phyloP scores from a whole-genome alignment of 2,888 invertebrate genomes.

The Pammene fasciana region DNA sequence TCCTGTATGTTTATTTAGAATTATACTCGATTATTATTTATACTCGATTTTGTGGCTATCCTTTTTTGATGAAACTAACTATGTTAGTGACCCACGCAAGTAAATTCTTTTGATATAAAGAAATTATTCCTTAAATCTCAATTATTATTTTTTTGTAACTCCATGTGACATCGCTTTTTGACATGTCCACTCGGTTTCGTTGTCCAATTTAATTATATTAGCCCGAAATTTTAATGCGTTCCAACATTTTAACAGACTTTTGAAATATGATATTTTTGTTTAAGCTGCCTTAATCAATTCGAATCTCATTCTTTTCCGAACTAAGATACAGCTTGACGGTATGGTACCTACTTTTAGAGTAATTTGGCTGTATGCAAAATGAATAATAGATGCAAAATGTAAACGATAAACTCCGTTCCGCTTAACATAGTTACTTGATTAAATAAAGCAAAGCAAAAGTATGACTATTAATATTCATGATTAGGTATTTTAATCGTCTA shows the following conservation, averaged over 20 bases:
- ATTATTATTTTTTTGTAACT: constrained; percentile 42
- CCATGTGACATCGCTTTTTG: constrained; percentile 47
- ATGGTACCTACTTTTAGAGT: background rate
- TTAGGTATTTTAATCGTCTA: too few relatives aligned
- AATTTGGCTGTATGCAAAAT: background rate
- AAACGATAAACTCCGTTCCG: too few relatives aligned
- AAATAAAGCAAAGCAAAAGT: too few relatives aligned
- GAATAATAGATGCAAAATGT: too few relatives aligned
- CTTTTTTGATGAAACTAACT: too few relatives aligned
- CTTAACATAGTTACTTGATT: too few relatives aligned
- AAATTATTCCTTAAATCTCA: background rate
- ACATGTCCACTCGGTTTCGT: constrained; percentile 61
- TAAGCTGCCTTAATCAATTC: constrained; percentile 27
- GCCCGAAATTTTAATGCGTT: constrained; percentile 62
- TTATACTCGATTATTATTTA: too few relatives aligned
- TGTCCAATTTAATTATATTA: constrained; percentile 71
- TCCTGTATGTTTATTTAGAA: too few relatives aligned
- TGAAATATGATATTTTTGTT: constrained; percentile 38
- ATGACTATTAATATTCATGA: too few relatives aligned
- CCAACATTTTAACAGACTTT: constrained; percentile 47
- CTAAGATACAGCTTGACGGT: constrained; percentile 7
- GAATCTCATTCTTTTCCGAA: constrained; percentile 3
- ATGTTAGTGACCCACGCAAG: too few relatives aligned
- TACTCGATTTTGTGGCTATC: too few relatives aligned
- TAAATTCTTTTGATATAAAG: background rate